Conservation (phyloP, 2,113 vertebrate species). For the Macaca fascicularis region T2T-MFA8v1.1 NC_088386.1:110304001-110304500, state of each 20-base stretch:
- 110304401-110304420: conserved; percentile 31
- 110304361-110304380: conserved; percentile 40
- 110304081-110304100: not conserved
- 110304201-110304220: not conserved
- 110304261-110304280: not conserved
- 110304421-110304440: conserved; percentile 9
- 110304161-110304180: not conserved
- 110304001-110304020: not conserved
- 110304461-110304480: conserved; percentile 32
- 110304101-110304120: conserved; percentile 22
- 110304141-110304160: conserved; percentile 4
- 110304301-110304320: not conserved
- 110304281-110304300: conserved; percentile 7
- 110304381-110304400: conserved; percentile 31
- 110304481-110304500: conserved; percentile 60
- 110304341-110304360: not conserved
- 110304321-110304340: not conserved
- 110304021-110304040: not conserved
- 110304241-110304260: conserved; percentile 16
- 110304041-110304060: conserved; percentile 7
- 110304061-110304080: not conserved
- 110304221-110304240: conserved; percentile 35
- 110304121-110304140: not conserved
- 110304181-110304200: not conserved
- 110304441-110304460: conserved; percentile 45